Evolutionary conservation across 2,888 invertebrate genomes (phyloP).

Genomic region (Clanis bilineata): DNA sequence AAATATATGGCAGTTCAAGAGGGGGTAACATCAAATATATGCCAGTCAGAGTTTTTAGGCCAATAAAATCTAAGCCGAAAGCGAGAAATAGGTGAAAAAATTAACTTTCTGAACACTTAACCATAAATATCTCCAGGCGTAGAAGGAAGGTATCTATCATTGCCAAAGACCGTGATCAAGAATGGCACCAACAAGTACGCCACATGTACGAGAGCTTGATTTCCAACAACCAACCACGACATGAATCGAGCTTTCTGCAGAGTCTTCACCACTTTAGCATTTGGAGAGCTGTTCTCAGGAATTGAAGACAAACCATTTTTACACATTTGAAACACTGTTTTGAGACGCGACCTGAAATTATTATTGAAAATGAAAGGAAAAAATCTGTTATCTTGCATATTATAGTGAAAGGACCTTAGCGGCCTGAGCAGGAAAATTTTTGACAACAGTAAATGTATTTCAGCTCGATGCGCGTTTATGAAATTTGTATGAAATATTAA

Average conservation of each 20-base stretch:
- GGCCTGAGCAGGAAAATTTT: too few species aligned
- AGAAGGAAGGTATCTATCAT: slow-evolving; percentile 49
- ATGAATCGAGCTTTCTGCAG: slow-evolving; percentile 42
- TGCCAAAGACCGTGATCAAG: slow-evolving; percentile 47
- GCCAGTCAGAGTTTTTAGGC: too few species aligned
- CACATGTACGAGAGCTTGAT: slow-evolving; percentile 46
- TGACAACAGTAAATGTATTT: too few species aligned
- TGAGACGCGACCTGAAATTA: slow-evolving; percentile 40
- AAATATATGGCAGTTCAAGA: too few species aligned
- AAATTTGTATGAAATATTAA: too few species aligned
- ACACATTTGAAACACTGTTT: slow-evolving; percentile 45
- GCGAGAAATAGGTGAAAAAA: too few species aligned
- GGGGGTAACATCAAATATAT: too few species aligned
- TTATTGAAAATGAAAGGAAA: not conserved
- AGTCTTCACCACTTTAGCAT: slow-evolving; percentile 35
- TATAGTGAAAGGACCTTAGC: too few species aligned
- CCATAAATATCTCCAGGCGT: slow-evolving; percentile 56
- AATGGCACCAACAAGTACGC: slow-evolving; percentile 49
- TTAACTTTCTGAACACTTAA: slow-evolving; percentile 24
- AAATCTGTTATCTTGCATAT: too few species aligned
- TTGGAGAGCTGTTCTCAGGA: slow-evolving; percentile 36
- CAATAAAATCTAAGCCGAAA: too few species aligned
- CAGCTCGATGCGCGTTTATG: too few species aligned
- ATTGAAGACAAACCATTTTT: slow-evolving; percentile 43
- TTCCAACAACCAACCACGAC: slow-evolving; percentile 51